Percentiles rank a stretch among this genome's conserved stretches.
Conservation (phyloP, 35 echinoderm and acorn worm genomes). For the Ophioderma brevispina region DNA sequence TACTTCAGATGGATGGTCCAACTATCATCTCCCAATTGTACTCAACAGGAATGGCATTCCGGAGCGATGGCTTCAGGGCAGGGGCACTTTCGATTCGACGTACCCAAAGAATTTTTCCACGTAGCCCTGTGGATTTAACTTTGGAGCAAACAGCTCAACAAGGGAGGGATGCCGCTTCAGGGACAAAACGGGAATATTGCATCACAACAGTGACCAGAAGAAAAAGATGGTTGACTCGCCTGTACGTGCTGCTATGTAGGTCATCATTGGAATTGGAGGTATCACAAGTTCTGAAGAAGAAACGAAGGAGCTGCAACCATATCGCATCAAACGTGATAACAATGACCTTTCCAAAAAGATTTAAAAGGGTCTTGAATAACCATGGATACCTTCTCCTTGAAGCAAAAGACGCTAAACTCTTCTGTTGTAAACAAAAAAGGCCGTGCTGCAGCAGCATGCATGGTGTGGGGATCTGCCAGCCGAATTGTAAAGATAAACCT, state of each 20-base stretch:
- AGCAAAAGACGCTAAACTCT: slow-evolving; percentile 15
- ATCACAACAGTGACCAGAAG: not conserved
- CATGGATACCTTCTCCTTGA: not conserved
- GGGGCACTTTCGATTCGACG: slow-evolving; percentile 66
- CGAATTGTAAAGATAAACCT: not conserved
- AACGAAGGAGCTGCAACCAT: slow-evolving; percentile 21
- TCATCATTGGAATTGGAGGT: not conserved
- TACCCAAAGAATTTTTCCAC: slow-evolving; percentile 33
- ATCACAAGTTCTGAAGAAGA: slow-evolving; percentile 14
- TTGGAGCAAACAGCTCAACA: slow-evolving; percentile 79
- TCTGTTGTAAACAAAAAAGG: too few species aligned
- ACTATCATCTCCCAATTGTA: slow-evolving; percentile 53
- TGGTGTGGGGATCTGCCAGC: not conserved
- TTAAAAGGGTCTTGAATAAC: not conserved
- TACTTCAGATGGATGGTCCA: slow-evolving; percentile 70
- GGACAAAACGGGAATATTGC: not conserved
- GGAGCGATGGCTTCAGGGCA: slow-evolving; percentile 11
- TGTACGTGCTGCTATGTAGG: slow-evolving; percentile 4
- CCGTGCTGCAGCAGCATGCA: too few species aligned
- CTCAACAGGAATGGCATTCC: slow-evolving; percentile 24
- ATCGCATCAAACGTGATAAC: slow-evolving; percentile 44
- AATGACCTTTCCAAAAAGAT: not conserved
- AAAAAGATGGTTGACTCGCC: not conserved
- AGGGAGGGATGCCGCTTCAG: slow-evolving; percentile 84
- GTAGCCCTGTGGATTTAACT: slow-evolving; percentile 62